Evolutionary conservation across 35 echinoderm and acorn worm species (phyloP).

Genomic region (Heliocidaris tuberculata): DNA sequence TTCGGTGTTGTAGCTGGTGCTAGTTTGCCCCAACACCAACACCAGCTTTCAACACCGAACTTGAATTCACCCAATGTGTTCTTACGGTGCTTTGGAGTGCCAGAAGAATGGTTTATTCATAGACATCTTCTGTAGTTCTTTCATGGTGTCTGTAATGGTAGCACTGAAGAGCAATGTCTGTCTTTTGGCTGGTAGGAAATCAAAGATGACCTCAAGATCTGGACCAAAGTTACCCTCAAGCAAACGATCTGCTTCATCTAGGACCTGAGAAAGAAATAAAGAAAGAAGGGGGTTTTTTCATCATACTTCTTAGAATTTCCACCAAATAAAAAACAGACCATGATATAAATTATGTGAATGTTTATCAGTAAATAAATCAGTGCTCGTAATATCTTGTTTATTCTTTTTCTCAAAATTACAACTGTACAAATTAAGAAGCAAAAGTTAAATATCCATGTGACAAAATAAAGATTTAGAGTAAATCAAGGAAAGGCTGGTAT

Average conservation of each 20-base stretch:
- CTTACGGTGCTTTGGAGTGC: conserved; percentile 93
- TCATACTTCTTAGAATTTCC: neutral
- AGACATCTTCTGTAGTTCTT: conserved; percentile 77
- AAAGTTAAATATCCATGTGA: no score
- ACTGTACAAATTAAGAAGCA: no score
- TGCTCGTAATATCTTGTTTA: no score
- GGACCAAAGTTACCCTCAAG: conserved; percentile 89
- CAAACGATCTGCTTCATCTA: conserved; percentile 98
- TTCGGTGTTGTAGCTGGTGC: no score
- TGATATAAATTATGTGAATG: no score
- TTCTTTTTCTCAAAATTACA: no score
- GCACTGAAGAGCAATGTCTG: conserved; percentile 97
- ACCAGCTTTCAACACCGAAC: no score
- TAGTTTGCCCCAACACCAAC: no score
- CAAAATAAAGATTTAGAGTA: no score
- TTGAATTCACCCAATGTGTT: no score
- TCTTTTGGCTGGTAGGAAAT: conserved; percentile 77
- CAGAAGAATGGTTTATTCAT: conserved; percentile 94
- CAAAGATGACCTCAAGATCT: conserved; percentile 95
- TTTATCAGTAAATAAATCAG: no score
- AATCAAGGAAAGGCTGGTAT: no score
- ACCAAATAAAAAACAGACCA: neutral
- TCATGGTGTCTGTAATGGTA: conserved; percentile 94
- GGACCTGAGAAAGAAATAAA: conserved; percentile 53
- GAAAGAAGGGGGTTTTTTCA: neutral